phyloP scores from a whole-genome alignment of 2,888 invertebrate genomes.

The Cryptophagus acutangulus region DNA sequence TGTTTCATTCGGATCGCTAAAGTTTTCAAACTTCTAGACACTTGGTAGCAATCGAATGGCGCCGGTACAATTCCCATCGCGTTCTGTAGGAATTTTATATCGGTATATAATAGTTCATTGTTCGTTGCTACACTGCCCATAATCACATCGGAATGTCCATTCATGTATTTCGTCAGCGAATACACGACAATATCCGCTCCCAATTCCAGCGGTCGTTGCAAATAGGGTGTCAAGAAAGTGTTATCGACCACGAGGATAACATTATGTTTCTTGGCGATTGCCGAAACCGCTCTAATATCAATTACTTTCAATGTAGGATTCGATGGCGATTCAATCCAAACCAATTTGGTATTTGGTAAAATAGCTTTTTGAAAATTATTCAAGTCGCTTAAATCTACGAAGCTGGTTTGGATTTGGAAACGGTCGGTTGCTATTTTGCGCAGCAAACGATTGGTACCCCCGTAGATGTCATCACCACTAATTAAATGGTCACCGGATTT shows the following conservation, averaged over 20 bases:
- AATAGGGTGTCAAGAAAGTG: constrained; percentile 87
- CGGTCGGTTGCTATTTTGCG: constrained; percentile 52
- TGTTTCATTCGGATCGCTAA: constrained; percentile 86
- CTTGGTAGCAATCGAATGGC: constrained; percentile 93
- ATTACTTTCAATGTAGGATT: constrained; percentile 89
- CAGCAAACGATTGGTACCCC: constrained; percentile 78
- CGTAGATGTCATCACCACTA: constrained; percentile 90
- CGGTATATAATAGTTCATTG: constrained; percentile 63
- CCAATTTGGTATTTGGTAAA: constrained; percentile 77
- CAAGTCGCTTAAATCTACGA: constrained; percentile 71
- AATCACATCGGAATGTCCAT: constrained; percentile 94
- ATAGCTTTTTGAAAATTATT: constrained; percentile 64
- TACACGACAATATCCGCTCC: constrained; percentile 91
- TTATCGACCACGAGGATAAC: constrained; percentile 84
- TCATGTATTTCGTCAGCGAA: constrained; percentile 96
- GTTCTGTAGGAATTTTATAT: constrained; percentile 81
- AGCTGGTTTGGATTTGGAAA: constrained; percentile 69
- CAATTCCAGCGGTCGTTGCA: constrained; percentile 83
- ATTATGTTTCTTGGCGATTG: constrained; percentile 56
- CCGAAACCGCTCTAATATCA: constrained; percentile 71
- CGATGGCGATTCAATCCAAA: constrained; percentile 96
- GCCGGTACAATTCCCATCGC: constrained; percentile 92
- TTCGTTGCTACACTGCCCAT: constrained; percentile 88
- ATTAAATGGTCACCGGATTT: constrained; percentile 85
- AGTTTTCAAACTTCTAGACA: constrained; percentile 91